Evolutionary conservation across 2,797 vertebrate species (phyloP), one percentile per base, ranked within the genome.

Genomic region (Atherinosoma microstoma): DNA sequence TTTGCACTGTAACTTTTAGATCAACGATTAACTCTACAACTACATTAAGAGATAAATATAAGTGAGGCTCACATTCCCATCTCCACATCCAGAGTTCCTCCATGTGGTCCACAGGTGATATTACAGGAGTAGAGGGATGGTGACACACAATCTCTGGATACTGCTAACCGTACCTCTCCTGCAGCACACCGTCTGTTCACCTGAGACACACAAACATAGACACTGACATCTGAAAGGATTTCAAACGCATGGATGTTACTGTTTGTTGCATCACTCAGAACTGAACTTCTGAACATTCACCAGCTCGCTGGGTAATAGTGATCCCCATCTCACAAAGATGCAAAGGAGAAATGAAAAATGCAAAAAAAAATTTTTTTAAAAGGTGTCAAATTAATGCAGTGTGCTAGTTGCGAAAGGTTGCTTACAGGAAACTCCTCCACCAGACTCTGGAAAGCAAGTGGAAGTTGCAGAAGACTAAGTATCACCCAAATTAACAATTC

Each of bases 31-130:
- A 45, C 11, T 30, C 13, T 0, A 34, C 18, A 45, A 34, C 4
- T 6, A 22, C 2, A 20, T 35, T 6, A 2, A 45, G 3, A 42
- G 22, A 54, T 69, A 75, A 27, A 58, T n/a, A 45, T 4, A 51
- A 64, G 4, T 47, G 22, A 62, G 38, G 88, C 84, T 96, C 80
- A 99, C 97, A 99, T 97, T 90, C 97, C 97, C 91, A 97, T 94
- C 65, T 95, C 94, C 3, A 90, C 51, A 35, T 94, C 93, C 66
- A 98, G 91, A 74, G 89, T 90, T 69, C 97, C 97, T 13, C 95
- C 95, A 0, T 40, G 79, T 0, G 80, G 77, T 32, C 94, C 95
- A 42, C 97, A 99, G 32, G 94, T 88, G 9, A 91, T 51, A n/a
- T 93, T 87, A 71, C 97, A 98, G 76, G 96, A 87, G 53, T 97